These are phyloP conservation scores for Cataglyphis rosenhaueri DNA, from an alignment of 2,888 invertebrate genomes.

Conservation along the genomic window DNA sequence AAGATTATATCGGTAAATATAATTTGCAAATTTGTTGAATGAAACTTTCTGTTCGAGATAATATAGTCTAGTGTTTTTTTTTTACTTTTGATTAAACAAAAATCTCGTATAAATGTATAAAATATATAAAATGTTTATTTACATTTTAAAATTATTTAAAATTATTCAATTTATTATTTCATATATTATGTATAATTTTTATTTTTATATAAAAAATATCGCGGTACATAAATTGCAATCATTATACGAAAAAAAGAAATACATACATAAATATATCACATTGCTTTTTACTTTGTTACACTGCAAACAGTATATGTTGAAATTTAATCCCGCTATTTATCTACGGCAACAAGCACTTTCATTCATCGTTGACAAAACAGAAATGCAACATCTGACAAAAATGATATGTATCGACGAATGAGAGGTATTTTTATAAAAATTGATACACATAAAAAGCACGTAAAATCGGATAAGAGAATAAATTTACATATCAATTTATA, in stretches of 20 bases:
- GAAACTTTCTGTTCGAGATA: neutral
- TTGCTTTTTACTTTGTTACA: neutral
- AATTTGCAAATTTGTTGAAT: neutral
- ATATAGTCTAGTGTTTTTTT: neutral
- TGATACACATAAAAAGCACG: neutral
- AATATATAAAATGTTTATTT: no score
- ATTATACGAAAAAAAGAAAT: neutral
- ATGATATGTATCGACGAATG: neutral
- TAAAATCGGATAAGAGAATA: neutral
- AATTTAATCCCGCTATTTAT: neutral
- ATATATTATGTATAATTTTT: neutral
- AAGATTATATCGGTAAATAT: neutral
- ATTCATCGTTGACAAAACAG: slow-evolving; percentile 5
- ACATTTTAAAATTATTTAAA: neutral
- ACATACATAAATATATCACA: neutral
- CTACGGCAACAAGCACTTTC: neutral
- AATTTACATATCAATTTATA: neutral
- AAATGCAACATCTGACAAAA: neutral
- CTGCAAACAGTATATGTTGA: neutral
- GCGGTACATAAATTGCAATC: neutral
- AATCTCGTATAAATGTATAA: neutral
- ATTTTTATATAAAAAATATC: neutral
- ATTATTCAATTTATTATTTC: neutral
- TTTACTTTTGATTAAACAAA: neutral
- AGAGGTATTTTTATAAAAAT: neutral